These are phyloP conservation scores for Balearica regulorum DNA, from an alignment of 2,797 vertebrate genomes.

Conservation along the genomic window DNA sequence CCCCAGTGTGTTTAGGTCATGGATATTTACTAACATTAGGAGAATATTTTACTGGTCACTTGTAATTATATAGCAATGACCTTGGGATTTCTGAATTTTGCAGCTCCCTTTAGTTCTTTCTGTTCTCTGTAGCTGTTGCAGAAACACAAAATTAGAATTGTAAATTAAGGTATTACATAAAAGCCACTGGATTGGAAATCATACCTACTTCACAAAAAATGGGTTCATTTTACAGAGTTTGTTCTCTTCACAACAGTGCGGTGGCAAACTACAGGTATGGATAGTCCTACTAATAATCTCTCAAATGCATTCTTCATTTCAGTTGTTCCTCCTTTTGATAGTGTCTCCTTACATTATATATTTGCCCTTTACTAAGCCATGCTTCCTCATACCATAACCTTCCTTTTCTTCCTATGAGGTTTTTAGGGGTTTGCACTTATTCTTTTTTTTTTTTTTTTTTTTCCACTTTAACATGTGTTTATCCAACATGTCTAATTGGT, in stretches of 20 bases:
- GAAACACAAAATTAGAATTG: neutral
- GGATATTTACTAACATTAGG: neutral
- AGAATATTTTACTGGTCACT: neutral
- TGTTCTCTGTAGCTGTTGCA: neutral
- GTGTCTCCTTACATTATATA: neutral
- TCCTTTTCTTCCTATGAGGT: neutral
- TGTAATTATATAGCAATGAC: neutral
- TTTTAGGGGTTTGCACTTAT: neutral
- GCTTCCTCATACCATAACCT: neutral
- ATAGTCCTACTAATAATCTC: neutral
- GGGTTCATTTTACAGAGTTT: neutral
- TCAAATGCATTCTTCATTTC: neutral
- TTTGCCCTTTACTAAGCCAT: neutral
- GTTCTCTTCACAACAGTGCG: neutral
- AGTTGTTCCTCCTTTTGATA: neutral
- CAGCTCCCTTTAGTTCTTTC: neutral
- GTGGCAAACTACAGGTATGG: neutral
- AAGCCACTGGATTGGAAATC: neutral
- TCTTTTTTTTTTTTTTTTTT: neutral
- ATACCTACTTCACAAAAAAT: neutral
- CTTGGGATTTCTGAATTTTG: neutral
- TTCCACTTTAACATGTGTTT: neutral
- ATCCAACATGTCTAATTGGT: neutral
- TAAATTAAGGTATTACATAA: neutral
- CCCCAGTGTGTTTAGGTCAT: neutral